Base-by-base conservation (phyloP, 30 jellyfish, hydroid and myxozoan genomes). In the Chironex yamaguchii region DNA sequence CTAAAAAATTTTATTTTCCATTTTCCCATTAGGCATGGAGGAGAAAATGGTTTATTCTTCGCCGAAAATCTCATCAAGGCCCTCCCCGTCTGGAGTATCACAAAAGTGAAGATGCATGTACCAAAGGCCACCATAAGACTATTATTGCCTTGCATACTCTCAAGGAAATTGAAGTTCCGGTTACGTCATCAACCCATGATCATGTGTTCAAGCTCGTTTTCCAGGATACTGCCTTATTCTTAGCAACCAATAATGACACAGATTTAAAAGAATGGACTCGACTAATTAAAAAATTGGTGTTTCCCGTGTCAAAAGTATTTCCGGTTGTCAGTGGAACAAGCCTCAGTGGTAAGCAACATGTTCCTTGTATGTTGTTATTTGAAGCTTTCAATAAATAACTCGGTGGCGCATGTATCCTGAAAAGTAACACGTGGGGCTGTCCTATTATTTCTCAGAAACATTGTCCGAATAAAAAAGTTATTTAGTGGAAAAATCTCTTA, bases 1-100 rank as follows among this genome's bases (percentile, higher is more conserved):
- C n/a, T n/a, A n/a, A n/a, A n/a, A n/a, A n/a, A n/a, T n/a, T n/a
- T n/a, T n/a, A n/a, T n/a, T n/a, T n/a, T n/a, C n/a, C n/a, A n/a
- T n/a, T n/a, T n/a, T n/a, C n/a, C n/a, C n/a, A n/a, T 17, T 74
- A 93, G 98, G 97, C 77, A 14, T 93, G 98, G 98, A 65, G 93
- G 33, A 93, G 87, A 28, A 93, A 86, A 54, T 93, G 98, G 98
- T 93, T 93, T 52, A 82, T 89, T 1, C 76, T 93, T 34, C 81
- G 98, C 17, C 97, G 98, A 26, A 93, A 82, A 76, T 93, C 98
- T 31, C 72, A 80, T 21, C 97, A 83, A 68, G 93, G 92, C 17
- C 82, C 51, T 32, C 92, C 79, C 53, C 88, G 98, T 1, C 75
- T 93, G 42, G 98, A 93, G 49, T 93, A 93, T 48, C 96, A 93